Percentiles rank a stretch among this genome's conserved stretches.
Conservation (phyloP, 53 echinoderm and acorn worm genomes). For the Luidia sarsii region DNA sequence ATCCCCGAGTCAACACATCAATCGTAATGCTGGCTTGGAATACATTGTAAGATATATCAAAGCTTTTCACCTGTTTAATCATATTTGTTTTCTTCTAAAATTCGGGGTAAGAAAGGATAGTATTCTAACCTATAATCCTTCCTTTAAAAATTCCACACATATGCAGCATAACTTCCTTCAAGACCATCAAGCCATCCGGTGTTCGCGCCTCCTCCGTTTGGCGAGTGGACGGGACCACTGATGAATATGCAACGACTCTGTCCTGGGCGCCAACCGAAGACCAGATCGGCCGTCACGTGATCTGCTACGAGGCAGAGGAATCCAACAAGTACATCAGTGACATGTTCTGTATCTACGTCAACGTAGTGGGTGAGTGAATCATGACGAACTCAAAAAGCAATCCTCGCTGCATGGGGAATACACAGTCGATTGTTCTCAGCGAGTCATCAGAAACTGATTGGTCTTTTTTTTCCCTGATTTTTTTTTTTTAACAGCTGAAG, state of each 20-base stretch:
- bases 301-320: constrained; percentile 53
- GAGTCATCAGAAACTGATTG: too few relatives aligned
- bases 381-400: too few relatives aligned
- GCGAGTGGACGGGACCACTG: constrained; percentile 34
- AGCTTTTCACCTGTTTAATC: background rate
- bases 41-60: too few relatives aligned
- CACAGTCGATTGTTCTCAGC: too few relatives aligned
- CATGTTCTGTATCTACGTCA: constrained; percentile 53
- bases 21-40: too few relatives aligned
- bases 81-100: background rate
- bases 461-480: background rate
- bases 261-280: constrained; percentile 55
- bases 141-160: too few relatives aligned
- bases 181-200: constrained; percentile 60
- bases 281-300: constrained; percentile 57
- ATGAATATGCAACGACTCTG: constrained; percentile 47
- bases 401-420: too few relatives aligned
- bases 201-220: constrained; percentile 25
- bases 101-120: background rate
- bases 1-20: too few relatives aligned
- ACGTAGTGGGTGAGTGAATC: constrained; percentile 40
- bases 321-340: constrained; percentile 53
- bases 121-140: too few relatives aligned
- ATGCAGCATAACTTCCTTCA: constrained; percentile 38
- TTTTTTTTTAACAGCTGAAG: background rate